Conservation (phyloP, 1,140 invertebrate genomes). For the Caerostris darwini region DNA sequence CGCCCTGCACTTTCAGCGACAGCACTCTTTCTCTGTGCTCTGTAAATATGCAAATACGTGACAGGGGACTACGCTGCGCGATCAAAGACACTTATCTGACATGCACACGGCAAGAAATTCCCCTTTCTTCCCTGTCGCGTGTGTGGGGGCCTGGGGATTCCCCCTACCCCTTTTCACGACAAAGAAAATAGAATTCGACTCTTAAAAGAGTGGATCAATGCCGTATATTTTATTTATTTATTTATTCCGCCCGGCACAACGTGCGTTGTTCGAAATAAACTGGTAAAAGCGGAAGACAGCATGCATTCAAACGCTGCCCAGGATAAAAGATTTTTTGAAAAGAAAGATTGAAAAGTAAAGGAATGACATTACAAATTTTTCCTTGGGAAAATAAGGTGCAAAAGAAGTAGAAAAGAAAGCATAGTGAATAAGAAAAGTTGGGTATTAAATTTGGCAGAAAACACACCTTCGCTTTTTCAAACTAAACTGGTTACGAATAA, state of each 20-base stretch:
- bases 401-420: background rate
- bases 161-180: background rate
- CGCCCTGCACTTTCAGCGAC: background rate
- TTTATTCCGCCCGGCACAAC: background rate
- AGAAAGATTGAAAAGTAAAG: background rate
- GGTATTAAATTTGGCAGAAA: conserved; percentile 17
- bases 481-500: background rate
- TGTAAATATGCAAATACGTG: conserved; percentile 40
- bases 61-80: background rate
- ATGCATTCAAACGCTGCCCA: background rate
- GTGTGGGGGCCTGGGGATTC: background rate
- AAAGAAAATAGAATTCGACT: conserved; percentile 25
- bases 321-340: conserved; percentile 14
- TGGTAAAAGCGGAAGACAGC: background rate
- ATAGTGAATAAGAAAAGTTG: background rate
- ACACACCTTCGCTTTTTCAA: background rate
- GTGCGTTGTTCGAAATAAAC: conserved; percentile 11
- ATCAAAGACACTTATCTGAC: conserved; percentile 53
- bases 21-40: background rate
- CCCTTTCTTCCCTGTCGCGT: background rate
- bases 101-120: background rate
- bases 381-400: background rate
- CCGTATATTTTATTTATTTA: conserved; percentile 14
- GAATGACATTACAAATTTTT: background rate
- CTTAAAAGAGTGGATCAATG: background rate